Evolutionary conservation across 1,140 invertebrate species (phyloP).

Genomic region (Hyphantria cunea): DNA sequence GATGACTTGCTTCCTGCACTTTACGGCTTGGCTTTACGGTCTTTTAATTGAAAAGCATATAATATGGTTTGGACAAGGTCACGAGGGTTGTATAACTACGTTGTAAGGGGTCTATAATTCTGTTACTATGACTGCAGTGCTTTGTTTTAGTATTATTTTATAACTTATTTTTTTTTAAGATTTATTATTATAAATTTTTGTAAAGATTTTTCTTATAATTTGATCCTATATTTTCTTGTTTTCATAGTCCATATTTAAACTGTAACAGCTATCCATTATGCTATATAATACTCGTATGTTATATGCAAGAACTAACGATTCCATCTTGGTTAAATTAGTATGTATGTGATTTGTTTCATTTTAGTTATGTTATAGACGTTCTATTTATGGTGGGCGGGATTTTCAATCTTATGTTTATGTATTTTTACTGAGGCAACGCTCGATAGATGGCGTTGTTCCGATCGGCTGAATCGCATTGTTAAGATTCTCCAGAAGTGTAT

Average conservation of each 20-base stretch:
- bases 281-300: neutral
- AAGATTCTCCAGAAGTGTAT: too few species aligned
- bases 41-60: conserved; percentile 27
- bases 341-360: neutral
- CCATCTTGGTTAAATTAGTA: neutral
- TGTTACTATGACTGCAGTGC: too few species aligned
- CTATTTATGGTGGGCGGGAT: neutral
- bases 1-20: conserved; percentile 22
- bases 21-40: conserved; percentile 25
- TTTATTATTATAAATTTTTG: neutral
- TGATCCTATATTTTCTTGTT: too few species aligned
- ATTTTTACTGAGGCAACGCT: too few species aligned
- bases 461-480: too few species aligned
- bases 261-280: too few species aligned
- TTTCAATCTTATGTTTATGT: neutral
- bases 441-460: too few species aligned
- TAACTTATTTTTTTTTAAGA: too few species aligned
- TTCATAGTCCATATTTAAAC: too few species aligned
- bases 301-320: too few species aligned
- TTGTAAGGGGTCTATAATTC: conserved; percentile 17
- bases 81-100: conserved; percentile 27
- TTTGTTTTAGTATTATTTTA: too few species aligned
- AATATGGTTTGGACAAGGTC: conserved; percentile 28
- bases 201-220: too few species aligned
- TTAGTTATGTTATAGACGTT: neutral